A percentile compares a stretch with the other conserved stretches of the same genome.
These are phyloP conservation scores for Rousettus madagascariensis DNA, from an alignment of 2,797 vertebrate genomes.

Conservation along the genomic window DNA sequence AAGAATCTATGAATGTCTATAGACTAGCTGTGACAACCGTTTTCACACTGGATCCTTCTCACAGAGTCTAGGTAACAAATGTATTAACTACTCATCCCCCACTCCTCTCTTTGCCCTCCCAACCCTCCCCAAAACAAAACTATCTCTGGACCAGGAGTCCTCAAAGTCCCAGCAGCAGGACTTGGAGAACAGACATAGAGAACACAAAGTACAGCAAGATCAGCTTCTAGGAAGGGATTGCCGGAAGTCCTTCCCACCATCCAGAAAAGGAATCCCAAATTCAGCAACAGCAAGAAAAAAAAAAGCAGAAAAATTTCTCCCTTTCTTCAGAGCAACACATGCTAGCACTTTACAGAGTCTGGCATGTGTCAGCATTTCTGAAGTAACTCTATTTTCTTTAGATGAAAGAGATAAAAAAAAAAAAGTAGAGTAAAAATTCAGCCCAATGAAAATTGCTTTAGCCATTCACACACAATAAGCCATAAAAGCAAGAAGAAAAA, in stretches of 20 bases:
- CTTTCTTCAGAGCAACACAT: conserved; percentile 57
- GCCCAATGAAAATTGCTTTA: conserved; percentile 58
- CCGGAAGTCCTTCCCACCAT: not conserved
- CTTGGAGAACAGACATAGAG: not conserved
- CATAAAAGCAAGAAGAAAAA: conserved; percentile 21
- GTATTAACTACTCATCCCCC: not conserved
- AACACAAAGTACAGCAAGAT: not conserved
- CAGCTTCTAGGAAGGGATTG: not conserved
- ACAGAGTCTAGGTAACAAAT: not conserved
- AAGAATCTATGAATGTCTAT: not conserved
- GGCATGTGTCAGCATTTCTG: conserved; percentile 64
- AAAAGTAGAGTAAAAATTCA: conserved; percentile 48
- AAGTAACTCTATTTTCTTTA: conserved; percentile 68
- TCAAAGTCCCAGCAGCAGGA: not conserved
- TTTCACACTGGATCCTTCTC: not conserved
- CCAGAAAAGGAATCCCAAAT: not conserved
- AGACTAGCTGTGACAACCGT: not conserved
- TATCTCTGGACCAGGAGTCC: not conserved
- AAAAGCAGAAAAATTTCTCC: conserved; percentile 8
- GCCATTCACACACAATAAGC: conserved; percentile 60
- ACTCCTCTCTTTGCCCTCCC: not conserved
- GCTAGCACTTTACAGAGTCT: conserved; percentile 55
- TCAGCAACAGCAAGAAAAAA: not conserved
- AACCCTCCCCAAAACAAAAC: not conserved
- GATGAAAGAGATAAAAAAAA: conserved; percentile 69